Evolutionary conservation across 2,113 vertebrate species (phyloP).

Genomic region (Psettodes erumei): DNA sequence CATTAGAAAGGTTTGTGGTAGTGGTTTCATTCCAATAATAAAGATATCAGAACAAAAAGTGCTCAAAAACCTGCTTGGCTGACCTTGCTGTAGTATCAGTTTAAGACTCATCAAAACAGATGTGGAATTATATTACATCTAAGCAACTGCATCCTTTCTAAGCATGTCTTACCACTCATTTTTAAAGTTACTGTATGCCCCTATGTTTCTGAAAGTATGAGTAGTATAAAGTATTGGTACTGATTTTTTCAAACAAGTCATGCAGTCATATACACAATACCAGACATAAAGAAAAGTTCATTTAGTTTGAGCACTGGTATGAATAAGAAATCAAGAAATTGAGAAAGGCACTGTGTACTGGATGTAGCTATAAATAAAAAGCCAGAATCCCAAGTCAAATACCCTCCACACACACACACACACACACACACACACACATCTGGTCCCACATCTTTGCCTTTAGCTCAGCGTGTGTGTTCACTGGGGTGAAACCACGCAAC

Average conservation of each 20-base stretch:
- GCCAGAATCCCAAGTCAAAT: background rate
- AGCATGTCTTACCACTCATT: background rate
- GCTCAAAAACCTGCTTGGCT: background rate
- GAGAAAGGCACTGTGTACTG: background rate
- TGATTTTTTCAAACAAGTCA: no score
- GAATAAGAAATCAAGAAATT: background rate
- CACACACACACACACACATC: slow-evolving; percentile 12
- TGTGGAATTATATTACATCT: background rate
- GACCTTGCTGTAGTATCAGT: background rate
- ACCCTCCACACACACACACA: background rate
- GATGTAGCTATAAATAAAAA: slow-evolving; percentile 24
- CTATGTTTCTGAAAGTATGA: background rate
- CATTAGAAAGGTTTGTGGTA: background rate
- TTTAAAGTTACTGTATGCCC: background rate
- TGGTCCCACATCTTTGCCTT: slow-evolving; percentile 28
- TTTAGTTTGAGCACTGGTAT: background rate
- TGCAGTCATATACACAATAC: no score
- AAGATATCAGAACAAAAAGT: background rate
- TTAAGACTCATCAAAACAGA: no score
- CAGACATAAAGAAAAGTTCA: background rate
- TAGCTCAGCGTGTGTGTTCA: slow-evolving; percentile 40
- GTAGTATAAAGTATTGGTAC: no score
- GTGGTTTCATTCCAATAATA: background rate
- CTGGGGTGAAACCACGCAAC: slow-evolving; percentile 51
- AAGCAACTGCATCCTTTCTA: background rate